These are phyloP conservation scores for Drosophila paranaensis DNA, from an alignment of 2,888 invertebrate genomes.

Conservation along the genomic window DNA sequence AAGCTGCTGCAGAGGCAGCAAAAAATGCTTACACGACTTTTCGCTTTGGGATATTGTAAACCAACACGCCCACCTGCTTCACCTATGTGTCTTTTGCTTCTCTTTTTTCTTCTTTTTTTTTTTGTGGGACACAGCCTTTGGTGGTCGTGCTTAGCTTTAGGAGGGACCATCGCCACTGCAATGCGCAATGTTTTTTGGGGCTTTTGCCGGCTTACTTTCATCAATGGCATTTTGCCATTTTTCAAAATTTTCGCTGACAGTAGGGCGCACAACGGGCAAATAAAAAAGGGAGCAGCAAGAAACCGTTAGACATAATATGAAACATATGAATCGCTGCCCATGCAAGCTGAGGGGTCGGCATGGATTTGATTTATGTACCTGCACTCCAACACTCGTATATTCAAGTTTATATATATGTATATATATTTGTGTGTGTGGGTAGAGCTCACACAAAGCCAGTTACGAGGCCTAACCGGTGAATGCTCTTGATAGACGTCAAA, in stretches of 20 bases:
- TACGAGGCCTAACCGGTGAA: constrained; percentile 49
- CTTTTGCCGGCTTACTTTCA: constrained; percentile 70
- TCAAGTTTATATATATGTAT: constrained; percentile 2
- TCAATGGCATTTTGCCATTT: constrained; percentile 82
- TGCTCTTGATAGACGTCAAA: constrained; percentile 76
- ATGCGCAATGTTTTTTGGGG: constrained; percentile 49
- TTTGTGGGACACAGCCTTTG: constrained; percentile 27
- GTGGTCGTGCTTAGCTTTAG: constrained; percentile 63
- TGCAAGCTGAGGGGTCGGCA: constrained; percentile 38
- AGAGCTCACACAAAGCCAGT: background rate
- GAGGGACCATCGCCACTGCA: constrained; percentile 49
- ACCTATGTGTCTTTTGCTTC: constrained; percentile 1
- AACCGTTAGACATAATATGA: constrained; percentile 69
- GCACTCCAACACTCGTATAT: constrained; percentile 3
- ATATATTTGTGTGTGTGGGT: background rate
- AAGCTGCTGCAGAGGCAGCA: constrained; percentile 32
- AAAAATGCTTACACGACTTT: constrained; percentile 77
- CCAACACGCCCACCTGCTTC: constrained; percentile 51
- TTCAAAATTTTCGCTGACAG: constrained; percentile 81
- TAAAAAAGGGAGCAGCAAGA: constrained; percentile 34
- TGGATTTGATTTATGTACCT: constrained; percentile 74
- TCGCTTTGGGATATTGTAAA: constrained; percentile 81
- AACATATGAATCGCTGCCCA: constrained; percentile 51
- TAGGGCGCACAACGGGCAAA: constrained; percentile 45
- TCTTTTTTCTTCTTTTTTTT: constrained; percentile 1